Evolutionary conservation across 2,797 vertebrate species (phyloP).

Genomic region (Sphaeramia orbicularis): DNA sequence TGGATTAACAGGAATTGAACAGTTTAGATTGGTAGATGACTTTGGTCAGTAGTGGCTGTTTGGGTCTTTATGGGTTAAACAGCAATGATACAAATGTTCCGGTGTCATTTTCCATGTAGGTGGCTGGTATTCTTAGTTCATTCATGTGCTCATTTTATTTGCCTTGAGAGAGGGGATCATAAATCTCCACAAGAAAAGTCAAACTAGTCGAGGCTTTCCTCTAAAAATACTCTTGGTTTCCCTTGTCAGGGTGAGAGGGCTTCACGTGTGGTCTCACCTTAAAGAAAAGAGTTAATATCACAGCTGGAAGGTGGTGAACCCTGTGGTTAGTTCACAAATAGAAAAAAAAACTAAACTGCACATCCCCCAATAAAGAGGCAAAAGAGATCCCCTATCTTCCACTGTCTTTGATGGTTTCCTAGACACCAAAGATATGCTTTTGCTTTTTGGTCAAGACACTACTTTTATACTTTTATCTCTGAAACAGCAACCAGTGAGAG

Average conservation of each 20-base stretch:
- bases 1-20: too few species aligned
- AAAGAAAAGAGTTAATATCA: slow-evolving; percentile 79
- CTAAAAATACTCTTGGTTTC: slow-evolving; percentile 78
- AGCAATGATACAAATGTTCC: slow-evolving; percentile 55
- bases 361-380: slow-evolving; percentile 31
- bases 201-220: slow-evolving; percentile 58
- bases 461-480: slow-evolving; percentile 27
- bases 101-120: slow-evolving; percentile 75
- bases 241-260: slow-evolving; percentile 76
- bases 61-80: slow-evolving; percentile 1
- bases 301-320: slow-evolving; percentile 80
- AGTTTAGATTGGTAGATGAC: too few species aligned
- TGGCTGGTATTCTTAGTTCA: slow-evolving; percentile 78
- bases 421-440: slow-evolving; percentile 10
- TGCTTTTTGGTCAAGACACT: slow-evolving; percentile 16
- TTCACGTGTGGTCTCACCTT: slow-evolving; percentile 87
- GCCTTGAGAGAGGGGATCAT: slow-evolving; percentile 64
- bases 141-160: slow-evolving; percentile 63
- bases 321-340: slow-evolving; percentile 52
- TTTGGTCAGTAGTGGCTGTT: too few species aligned
- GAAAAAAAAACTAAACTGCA: slow-evolving; percentile 40
- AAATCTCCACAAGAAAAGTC: slow-evolving; percentile 76
- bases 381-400: slow-evolving; percentile 20
- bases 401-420: background rate
- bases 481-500: slow-evolving; percentile 32